Evolutionary conservation across 2,888 invertebrate species (phyloP).

Genomic region (Temnothorax rugatulus): DNA sequence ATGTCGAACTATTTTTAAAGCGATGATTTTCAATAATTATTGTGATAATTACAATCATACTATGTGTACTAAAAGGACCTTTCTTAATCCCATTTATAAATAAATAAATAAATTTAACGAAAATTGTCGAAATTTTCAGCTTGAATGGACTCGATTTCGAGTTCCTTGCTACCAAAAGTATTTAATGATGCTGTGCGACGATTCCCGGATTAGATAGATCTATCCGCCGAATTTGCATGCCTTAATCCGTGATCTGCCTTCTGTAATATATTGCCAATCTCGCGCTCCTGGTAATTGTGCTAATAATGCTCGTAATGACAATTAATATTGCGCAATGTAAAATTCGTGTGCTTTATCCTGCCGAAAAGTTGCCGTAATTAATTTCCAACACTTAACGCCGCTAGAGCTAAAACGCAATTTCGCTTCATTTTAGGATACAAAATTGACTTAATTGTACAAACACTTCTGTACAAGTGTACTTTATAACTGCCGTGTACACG

Average conservation of each 20-base stretch:
- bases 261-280: conserved; percentile 10
- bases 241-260: background rate
- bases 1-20: background rate
- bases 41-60: too few relatives aligned
- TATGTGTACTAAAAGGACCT: too few relatives aligned
- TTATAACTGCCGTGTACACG: background rate
- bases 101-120: background rate
- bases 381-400: background rate
- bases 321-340: background rate
- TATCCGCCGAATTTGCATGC: background rate
- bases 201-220: conserved; percentile 20
- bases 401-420: conserved; percentile 14
- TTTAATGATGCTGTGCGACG: background rate
- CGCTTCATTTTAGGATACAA: background rate
- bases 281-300: conserved; percentile 1
- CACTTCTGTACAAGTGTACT: background rate
- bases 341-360: conserved; percentile 15
- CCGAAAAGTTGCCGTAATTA: background rate
- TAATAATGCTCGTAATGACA: background rate
- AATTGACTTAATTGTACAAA: conserved; percentile 12
- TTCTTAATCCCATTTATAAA: too few relatives aligned
- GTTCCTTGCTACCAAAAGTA: background rate
- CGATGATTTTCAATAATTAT: too few relatives aligned
- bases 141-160: background rate
- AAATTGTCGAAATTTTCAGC: conserved; percentile 2